phyloP scores from a whole-genome alignment of 2,113 vertebrate genomes.

The Carettochelys insculpta region DNA sequence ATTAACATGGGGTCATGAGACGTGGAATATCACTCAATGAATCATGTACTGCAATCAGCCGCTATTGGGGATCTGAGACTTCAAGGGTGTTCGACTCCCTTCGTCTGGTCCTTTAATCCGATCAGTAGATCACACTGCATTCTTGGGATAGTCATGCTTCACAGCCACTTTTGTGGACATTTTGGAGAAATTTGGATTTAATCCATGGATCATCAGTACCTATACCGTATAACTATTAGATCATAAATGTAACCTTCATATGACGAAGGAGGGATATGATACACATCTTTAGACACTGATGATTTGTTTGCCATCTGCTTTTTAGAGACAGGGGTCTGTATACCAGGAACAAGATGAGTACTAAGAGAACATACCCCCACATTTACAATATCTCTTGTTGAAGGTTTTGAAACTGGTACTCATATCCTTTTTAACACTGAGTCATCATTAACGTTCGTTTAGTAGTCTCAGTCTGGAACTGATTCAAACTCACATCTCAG shows the following conservation, averaged over 20 bases:
- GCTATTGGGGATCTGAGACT: neutral
- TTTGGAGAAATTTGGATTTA: neutral
- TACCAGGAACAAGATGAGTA: neutral
- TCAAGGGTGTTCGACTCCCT: neutral
- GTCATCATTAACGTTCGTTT: neutral
- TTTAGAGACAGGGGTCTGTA: neutral
- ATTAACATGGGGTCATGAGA: neutral
- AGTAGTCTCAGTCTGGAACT: neutral
- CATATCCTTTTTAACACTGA: neutral
- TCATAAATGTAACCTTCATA: neutral
- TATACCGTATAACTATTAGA: neutral
- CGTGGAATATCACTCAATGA: neutral
- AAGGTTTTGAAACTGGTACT: neutral
- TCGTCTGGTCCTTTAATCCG: neutral
- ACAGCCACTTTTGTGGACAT: neutral
- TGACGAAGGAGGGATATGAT: neutral
- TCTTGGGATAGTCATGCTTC: neutral
- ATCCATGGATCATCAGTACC: neutral
- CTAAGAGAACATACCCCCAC: neutral
- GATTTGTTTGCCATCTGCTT: neutral
- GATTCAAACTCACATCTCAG: neutral
- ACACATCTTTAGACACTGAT: neutral
- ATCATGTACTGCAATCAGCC: accelerated
- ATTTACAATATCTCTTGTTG: neutral
- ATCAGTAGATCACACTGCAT: neutral